Conservation (phyloP, 2,113 vertebrate species). For the Girardinichthys multiradiatus region DNA sequence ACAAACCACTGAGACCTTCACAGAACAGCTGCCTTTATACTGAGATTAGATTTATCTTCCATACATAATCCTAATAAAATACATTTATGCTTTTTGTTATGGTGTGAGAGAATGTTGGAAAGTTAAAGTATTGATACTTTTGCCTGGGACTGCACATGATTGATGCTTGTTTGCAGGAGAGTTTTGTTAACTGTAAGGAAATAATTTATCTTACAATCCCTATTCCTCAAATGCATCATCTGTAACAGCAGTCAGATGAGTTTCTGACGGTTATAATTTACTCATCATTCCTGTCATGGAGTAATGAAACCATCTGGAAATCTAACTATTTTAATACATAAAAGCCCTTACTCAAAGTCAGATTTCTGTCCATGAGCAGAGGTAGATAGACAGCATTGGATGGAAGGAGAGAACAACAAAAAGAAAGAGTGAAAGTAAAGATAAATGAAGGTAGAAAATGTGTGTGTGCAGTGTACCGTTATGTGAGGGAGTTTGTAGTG, state of each 20-base stretch:
- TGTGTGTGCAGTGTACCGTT: constrained; percentile 43
- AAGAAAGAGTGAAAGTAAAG: constrained; percentile 42
- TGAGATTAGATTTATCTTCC: too few species aligned
- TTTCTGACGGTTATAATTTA: constrained; percentile 18
- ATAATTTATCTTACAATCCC: not conserved
- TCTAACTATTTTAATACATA: constrained; percentile 14
- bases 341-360: constrained; percentile 9
- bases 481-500: constrained; percentile 54
- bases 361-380: constrained; percentile 3
- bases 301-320: constrained; percentile 21
- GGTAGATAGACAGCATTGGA: constrained; percentile 8
- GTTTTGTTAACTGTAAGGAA: constrained; percentile 10
- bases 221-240: constrained; percentile 10
- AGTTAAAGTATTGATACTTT: not conserved
- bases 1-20: too few species aligned
- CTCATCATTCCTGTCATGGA: not conserved
- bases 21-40: too few species aligned
- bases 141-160: not conserved
- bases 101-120: not conserved
- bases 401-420: constrained; percentile 7
- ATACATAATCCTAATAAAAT: too few species aligned
- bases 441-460: constrained; percentile 45
- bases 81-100: too few species aligned
- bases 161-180: not conserved
- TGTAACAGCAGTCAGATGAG: not conserved